A percentile compares a stretch with the other conserved stretches of the same genome.
Evolutionary conservation across 2,113 vertebrate genomes (phyloP).

Genomic region (Passer montanus): DNA sequence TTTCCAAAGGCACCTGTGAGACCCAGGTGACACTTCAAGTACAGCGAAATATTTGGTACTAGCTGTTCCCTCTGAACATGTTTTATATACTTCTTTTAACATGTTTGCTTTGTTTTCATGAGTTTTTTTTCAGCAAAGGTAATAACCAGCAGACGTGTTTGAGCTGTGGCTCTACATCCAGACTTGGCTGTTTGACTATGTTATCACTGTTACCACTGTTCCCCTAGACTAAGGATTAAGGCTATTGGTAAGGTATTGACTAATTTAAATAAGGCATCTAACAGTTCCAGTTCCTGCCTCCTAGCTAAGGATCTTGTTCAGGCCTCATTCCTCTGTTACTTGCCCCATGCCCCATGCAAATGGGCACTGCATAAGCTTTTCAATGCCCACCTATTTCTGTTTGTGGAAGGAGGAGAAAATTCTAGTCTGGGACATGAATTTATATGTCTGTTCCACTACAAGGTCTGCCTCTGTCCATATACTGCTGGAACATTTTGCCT

Average conservation of each 20-base stretch:
- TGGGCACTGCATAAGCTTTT: rapidly evolving
- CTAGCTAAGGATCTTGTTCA: background rate
- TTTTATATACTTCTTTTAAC: background rate
- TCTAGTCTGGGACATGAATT: background rate
- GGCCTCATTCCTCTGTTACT: background rate
- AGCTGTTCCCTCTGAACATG: background rate
- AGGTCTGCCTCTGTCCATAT: background rate
- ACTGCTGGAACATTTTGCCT: background rate
- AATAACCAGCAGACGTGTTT: background rate
- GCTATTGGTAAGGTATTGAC: background rate
- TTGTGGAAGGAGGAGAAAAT: background rate
- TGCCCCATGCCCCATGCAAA: background rate
- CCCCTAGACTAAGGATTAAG: background rate
- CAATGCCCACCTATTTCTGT: background rate
- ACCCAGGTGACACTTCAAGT: background rate
- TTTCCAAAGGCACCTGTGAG: background rate
- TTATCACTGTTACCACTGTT: background rate
- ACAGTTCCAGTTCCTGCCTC: background rate
- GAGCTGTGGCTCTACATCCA: background rate
- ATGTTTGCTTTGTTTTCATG: background rate
- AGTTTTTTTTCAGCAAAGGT: background rate
- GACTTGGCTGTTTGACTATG: background rate
- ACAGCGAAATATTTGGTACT: background rate
- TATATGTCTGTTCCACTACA: rapidly evolving
- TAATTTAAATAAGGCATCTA: background rate